Base-by-base conservation (phyloP, 2,797 vertebrate species). In the Chloroceryle inda region DNA sequence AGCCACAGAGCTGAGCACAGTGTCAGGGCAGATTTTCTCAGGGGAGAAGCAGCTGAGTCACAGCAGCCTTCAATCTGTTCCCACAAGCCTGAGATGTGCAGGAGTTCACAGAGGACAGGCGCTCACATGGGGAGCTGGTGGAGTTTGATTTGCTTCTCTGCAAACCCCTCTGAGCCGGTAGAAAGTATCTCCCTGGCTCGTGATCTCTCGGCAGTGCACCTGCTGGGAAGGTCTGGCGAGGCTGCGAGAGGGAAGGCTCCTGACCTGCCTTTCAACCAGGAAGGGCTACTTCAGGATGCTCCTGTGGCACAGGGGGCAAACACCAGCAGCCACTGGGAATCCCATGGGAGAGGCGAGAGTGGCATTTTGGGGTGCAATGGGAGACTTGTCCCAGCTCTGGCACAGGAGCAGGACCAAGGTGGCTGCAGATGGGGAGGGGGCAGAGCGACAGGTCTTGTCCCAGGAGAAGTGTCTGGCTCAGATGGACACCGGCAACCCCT, bases 1-100 rank as follows among this genome's bases (percentile, higher is more conserved):
- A 78, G 90, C 85, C 72, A 0, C 8, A 61, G 79, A 95, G 87
- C 53, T 8, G 4, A 95, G 45, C 21, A 0, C 5, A 13, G 35
- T 93, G 95, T 95, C 95, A 96, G 88, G 50, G 55, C 2, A 37
- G 80, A 93, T 94, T 94, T 94, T 91, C 95, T 95, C 95, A 92
- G 49, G 91, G 85, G 87, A 96, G 94, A 94, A 96, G 95, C 53
- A 82, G 87, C 89, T 88, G 94, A 96, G 95, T 96, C 96, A 94
- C 76, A 74, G 82, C 79, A 88, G 55, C 72, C 77, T 91, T 58
- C 13, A 18, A 92, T 76, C 63, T 45, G 89, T 95, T 96, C 85
- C 78, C 89, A 94, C 94, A 83, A 85, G 91, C 92, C 88, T 16
- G 49, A 79, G 87, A 56, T 40, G 5, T 47, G 4, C 74, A 4